These are phyloP conservation scores for Dendrocincla fuliginosa DNA, from an alignment of 2,797 vertebrate genomes.

Conservation along the genomic window DNA sequence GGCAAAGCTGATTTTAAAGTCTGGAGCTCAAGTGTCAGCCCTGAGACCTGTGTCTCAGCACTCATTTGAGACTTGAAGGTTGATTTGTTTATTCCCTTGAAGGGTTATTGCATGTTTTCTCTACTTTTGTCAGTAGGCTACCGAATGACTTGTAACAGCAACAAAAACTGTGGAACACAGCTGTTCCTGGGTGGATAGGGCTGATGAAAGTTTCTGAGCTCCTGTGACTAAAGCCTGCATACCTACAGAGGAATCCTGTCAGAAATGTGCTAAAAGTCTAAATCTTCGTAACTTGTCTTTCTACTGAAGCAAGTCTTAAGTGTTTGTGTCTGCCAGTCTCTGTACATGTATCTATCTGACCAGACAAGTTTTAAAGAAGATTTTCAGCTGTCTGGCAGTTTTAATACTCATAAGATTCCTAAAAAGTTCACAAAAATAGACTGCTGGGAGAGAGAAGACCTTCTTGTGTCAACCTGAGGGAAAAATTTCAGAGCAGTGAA, in stretches of 20 bases:
- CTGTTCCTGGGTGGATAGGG: background rate
- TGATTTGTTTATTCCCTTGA: slow-evolving; percentile 49
- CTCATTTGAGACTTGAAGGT: background rate
- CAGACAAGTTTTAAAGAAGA: slow-evolving; percentile 10
- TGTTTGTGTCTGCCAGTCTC: background rate
- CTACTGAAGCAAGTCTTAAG: background rate
- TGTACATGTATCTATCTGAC: background rate
- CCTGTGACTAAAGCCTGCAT: background rate
- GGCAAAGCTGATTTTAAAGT: slow-evolving; percentile 31
- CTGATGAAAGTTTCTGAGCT: slow-evolving; percentile 12
- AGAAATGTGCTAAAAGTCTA: slow-evolving; percentile 24
- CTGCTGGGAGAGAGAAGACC: background rate
- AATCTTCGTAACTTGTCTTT: slow-evolving; percentile 1
- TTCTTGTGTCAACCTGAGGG: background rate
- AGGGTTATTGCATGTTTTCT: slow-evolving; percentile 21
- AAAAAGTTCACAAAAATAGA: background rate
- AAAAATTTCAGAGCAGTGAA: background rate
- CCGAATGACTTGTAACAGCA: background rate
- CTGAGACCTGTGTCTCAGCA: slow-evolving; percentile 29
- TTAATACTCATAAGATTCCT: background rate
- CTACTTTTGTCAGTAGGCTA: background rate
- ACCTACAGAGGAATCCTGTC: slow-evolving; percentile 21
- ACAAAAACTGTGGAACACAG: background rate
- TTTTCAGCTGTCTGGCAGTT: slow-evolving; percentile 18
- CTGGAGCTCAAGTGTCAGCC: slow-evolving; percentile 51